phyloP scores from a whole-genome alignment of 2,888 invertebrate genomes.

The Tetragnatha montana region DNA sequence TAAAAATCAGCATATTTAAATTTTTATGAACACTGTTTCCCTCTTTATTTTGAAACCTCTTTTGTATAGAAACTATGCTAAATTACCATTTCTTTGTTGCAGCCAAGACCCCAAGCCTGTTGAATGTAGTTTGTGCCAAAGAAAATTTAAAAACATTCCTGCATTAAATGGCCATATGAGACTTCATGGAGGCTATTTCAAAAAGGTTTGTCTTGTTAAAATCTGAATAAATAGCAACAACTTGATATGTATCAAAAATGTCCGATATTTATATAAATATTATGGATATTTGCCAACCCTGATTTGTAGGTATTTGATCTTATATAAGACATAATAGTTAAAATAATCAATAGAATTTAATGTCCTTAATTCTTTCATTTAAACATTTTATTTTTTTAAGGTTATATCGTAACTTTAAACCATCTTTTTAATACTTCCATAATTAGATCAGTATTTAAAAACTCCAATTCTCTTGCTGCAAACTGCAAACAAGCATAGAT shows the following conservation, averaged over 20 bases:
- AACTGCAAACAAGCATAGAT: no score
- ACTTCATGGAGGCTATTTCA: conserved; percentile 96
- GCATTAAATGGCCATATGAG: conserved; percentile 99
- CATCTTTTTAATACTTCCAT: no score
- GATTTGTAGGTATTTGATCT: not conserved
- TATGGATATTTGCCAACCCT: not conserved
- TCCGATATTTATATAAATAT: not conserved
- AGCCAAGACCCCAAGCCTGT: conserved; percentile 81
- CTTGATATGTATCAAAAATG: no score
- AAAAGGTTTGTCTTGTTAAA: conserved; percentile 75
- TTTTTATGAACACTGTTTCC: no score
- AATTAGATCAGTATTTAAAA: no score
- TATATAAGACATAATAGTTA: not conserved
- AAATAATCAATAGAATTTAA: not conserved
- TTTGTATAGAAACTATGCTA: not conserved
- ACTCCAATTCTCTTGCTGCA: no score
- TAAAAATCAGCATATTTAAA: no score
- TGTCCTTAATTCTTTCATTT: not conserved
- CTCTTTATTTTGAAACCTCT: no score
- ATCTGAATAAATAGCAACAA: not conserved
- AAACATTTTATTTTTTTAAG: not conserved
- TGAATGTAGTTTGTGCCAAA: conserved; percentile 95
- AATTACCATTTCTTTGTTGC: not conserved
- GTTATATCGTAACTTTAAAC: not conserved
- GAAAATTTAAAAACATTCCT: conserved; percentile 97